phyloP scores from a whole-genome alignment of 2,888 invertebrate genomes.

The Dasypogon diadema region DNA sequence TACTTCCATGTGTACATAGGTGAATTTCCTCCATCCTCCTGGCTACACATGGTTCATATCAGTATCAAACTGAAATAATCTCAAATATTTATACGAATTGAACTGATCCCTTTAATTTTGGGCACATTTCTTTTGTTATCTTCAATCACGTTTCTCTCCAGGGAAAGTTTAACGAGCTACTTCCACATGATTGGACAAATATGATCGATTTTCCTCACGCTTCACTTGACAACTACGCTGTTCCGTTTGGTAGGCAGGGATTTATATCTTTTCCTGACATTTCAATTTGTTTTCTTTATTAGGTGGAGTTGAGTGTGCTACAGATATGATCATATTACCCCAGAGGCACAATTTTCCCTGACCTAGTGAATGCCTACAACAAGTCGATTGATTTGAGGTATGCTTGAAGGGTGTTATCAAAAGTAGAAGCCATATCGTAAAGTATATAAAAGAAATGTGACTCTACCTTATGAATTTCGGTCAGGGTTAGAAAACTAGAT shows the following conservation, averaged over 20 bases:
- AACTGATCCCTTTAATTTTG: conserved; percentile 40
- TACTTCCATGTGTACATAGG: too few species aligned
- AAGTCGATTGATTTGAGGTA: too few species aligned
- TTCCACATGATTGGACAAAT: conserved; percentile 41
- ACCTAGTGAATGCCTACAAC: too few species aligned
- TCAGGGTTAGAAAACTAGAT: too few species aligned
- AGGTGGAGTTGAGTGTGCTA: background rate
- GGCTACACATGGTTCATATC: too few species aligned
- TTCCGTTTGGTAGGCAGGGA: background rate
- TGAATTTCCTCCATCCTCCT: too few species aligned
- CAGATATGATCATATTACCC: conserved; percentile 24
- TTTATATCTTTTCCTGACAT: conserved; percentile 41
- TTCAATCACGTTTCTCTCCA: conserved; percentile 31
- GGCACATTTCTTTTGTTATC: conserved; percentile 43
- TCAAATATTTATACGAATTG: conserved; percentile 32
- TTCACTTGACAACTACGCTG: conserved; percentile 7
- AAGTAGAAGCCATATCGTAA: too few species aligned
- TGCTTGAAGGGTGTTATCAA: too few species aligned
- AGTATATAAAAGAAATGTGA: too few species aligned
- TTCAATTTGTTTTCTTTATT: conserved; percentile 39
- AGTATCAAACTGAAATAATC: background rate
- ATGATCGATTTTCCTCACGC: conserved; percentile 35
- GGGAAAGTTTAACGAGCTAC: conserved; percentile 44
- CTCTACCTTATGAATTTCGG: too few species aligned
- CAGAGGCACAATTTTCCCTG: too few species aligned